Evolutionary conservation across 2,888 invertebrate genomes (phyloP).

Genomic region (Andrena camellia): DNA sequence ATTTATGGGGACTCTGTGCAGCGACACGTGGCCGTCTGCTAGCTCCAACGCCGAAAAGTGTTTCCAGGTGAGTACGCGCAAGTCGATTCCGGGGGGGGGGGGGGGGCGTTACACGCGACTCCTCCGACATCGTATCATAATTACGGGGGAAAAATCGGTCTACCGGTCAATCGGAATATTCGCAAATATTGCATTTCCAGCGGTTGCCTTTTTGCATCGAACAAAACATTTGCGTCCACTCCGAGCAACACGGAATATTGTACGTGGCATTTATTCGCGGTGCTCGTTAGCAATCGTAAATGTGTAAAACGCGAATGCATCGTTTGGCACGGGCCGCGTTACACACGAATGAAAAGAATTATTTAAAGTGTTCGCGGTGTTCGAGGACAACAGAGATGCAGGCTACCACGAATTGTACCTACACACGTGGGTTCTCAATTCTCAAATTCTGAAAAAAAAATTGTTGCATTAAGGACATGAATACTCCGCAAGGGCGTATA

Average conservation of each 20-base stretch:
- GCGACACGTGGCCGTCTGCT: constrained; percentile 24
- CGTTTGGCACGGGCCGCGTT: neutral
- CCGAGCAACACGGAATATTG: neutral
- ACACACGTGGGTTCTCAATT: too few species aligned
- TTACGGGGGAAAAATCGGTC: neutral
- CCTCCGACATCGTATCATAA: neutral
- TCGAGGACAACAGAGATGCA: neutral
- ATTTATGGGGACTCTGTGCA: constrained; percentile 49
- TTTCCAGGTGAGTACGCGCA: constrained; percentile 48
- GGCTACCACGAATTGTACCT: too few species aligned
- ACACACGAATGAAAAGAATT: neutral
- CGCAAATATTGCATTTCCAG: neutral
- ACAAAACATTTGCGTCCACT: neutral
- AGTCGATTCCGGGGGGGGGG: neutral
- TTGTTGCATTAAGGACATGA: too few species aligned
- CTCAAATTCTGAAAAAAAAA: too few species aligned
- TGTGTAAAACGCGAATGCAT: neutral
- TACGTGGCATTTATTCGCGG: constrained; percentile 17
- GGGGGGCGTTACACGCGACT: neutral
- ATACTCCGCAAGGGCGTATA: neutral
- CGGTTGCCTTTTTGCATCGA: neutral
- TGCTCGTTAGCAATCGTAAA: constrained; percentile 22
- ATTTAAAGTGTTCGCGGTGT: neutral
- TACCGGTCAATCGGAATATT: neutral
- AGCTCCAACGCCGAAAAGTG: constrained; percentile 14